Conservation (phyloP, 2,113 vertebrate species). For the Myotis brandtii region DNA sequence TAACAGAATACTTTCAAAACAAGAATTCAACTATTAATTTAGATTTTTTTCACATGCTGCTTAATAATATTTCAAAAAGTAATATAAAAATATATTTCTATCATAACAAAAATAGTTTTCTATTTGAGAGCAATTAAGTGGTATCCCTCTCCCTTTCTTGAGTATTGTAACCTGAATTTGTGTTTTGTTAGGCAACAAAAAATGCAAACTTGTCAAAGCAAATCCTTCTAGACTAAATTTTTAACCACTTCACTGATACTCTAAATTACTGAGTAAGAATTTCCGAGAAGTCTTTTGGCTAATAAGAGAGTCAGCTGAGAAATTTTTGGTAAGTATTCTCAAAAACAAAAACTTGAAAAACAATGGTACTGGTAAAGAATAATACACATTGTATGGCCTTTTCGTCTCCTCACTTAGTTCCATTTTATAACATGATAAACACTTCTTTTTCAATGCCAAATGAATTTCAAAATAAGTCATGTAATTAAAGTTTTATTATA, state of each 20-base stretch:
- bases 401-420: constrained; percentile 72
- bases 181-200: constrained; percentile 76
- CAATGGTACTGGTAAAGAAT: constrained; percentile 87
- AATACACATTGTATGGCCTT: constrained; percentile 87
- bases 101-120: constrained; percentile 70
- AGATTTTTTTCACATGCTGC: constrained; percentile 57
- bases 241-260: constrained; percentile 78
- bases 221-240: constrained; percentile 2
- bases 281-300: constrained; percentile 85
- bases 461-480: constrained; percentile 76
- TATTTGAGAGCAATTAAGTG: constrained; percentile 71
- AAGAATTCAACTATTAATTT: constrained; percentile 31
- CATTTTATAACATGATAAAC: constrained; percentile 64
- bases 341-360: constrained; percentile 86
- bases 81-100: constrained; percentile 51
- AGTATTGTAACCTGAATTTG: constrained; percentile 70
- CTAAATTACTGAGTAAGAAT: constrained; percentile 70
- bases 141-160: constrained; percentile 36
- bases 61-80: constrained; percentile 62
- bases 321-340: constrained; percentile 88
- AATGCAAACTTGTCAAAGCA: constrained; percentile 74
- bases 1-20: constrained; percentile 76
- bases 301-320: constrained; percentile 87
- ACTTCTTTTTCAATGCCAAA: constrained; percentile 68
- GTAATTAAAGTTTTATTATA: constrained; percentile 75